Percentiles rank a stretch among this genome's conserved stretches.
phyloP scores from a whole-genome alignment of 35 echinoderm and acorn worm genomes.

The Heliocidaris erythrogramma region DNA sequence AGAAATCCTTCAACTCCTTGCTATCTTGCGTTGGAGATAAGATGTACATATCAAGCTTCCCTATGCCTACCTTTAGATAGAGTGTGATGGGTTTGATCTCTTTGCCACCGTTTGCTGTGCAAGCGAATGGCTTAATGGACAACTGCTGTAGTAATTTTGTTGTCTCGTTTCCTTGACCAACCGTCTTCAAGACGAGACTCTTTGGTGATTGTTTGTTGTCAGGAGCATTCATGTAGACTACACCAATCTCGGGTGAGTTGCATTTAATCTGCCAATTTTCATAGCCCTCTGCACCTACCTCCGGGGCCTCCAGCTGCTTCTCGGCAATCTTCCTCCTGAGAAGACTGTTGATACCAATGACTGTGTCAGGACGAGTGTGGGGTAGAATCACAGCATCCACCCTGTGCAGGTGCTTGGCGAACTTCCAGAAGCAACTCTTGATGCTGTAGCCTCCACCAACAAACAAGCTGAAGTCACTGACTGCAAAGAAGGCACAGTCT shows the following conservation, averaged over 20 bases:
- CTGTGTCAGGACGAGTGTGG: slow-evolving; percentile 79
- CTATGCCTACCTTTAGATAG: slow-evolving; percentile 97
- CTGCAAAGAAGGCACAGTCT: slow-evolving; percentile 98
- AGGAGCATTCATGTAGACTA: slow-evolving; percentile 93
- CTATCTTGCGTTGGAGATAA: slow-evolving; percentile 88
- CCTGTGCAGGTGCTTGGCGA: slow-evolving; percentile 95
- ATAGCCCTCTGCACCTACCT: slow-evolving; percentile 70
- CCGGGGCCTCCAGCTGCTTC: slow-evolving; percentile 74
- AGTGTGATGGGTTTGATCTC: slow-evolving; percentile 93
- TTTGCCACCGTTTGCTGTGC: slow-evolving; percentile 71
- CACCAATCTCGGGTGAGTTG: slow-evolving; percentile 95
- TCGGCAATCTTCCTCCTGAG: slow-evolving; percentile 89
- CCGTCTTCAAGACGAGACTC: slow-evolving; percentile 72
- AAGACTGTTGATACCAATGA: slow-evolving; percentile 91
- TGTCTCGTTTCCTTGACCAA: slow-evolving; percentile 72
- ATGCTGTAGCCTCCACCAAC: slow-evolving; percentile 89
- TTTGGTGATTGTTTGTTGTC: slow-evolving; percentile 71
- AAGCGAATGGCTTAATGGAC: slow-evolving; percentile 80
- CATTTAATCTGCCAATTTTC: slow-evolving; percentile 92
- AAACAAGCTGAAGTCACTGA: slow-evolving; percentile 97
- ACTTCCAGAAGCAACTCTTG: slow-evolving; percentile 99
- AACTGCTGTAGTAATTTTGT: slow-evolving; percentile 81
- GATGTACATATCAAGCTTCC: slow-evolving; percentile 95
- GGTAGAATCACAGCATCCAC: slow-evolving; percentile 93
- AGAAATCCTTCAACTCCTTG: slow-evolving; percentile 98